Conservation (phyloP, 2,888 invertebrate genomes). For the Leucophora obtusa region DNA sequence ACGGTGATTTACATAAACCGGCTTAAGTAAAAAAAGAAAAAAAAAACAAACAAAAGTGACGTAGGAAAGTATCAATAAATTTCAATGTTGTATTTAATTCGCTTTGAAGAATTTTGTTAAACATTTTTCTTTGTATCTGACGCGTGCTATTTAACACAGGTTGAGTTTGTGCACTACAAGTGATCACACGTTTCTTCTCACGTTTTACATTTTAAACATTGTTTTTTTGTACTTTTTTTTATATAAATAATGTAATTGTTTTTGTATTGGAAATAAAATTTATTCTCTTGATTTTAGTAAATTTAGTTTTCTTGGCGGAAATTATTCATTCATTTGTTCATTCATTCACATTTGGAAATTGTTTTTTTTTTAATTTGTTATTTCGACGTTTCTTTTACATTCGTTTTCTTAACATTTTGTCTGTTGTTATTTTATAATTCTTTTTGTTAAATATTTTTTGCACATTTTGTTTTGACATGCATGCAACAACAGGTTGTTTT, state of each 20-base stretch:
- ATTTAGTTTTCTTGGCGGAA: constrained; percentile 34
- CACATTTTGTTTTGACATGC: constrained; percentile 29
- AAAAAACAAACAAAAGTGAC: background rate
- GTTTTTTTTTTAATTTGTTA: constrained; percentile 12
- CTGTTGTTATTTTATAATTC: background rate
- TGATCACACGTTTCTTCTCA: constrained; percentile 60
- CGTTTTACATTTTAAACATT: constrained; percentile 49
- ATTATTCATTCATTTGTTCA: constrained; percentile 30
- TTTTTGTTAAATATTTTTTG: constrained; percentile 37
- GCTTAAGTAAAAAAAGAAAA: constrained; percentile 4
- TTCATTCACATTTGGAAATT: background rate
- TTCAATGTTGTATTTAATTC: background rate
- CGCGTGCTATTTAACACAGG: constrained; percentile 36
- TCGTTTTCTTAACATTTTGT: constrained; percentile 10
- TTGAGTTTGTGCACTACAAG: constrained; percentile 24
- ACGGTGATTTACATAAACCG: constrained; percentile 25
- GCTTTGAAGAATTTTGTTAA: background rate
- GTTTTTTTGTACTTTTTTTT: constrained; percentile 12
- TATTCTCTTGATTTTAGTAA: background rate
- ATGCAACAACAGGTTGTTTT: constrained; percentile 37
- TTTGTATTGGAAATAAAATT: background rate
- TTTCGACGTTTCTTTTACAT: constrained; percentile 18
- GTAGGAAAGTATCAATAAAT: constrained; percentile 13
- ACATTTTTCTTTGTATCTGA: constrained; percentile 28
- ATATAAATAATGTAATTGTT: background rate